A percentile compares a stretch with the other conserved stretches of the same genome.
Conservation (phyloP, 2,113 vertebrate genomes). For the Grammomys surdaster region DNA sequence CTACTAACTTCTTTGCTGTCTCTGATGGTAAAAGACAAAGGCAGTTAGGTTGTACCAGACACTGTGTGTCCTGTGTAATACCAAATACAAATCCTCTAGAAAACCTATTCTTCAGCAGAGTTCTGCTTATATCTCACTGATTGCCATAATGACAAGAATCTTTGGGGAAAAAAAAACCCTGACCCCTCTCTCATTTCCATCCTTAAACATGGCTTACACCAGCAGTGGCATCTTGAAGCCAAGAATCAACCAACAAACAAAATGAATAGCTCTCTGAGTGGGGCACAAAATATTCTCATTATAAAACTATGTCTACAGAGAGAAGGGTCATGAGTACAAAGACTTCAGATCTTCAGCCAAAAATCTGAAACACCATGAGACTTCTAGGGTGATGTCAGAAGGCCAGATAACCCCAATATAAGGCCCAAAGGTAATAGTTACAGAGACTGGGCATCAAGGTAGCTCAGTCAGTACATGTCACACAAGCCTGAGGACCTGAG, state of each 20-base stretch:
- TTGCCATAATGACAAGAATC: not conserved
- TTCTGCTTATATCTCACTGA: not conserved
- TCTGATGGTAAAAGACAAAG: not conserved
- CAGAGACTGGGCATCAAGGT: not conserved
- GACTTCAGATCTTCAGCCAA: not conserved
- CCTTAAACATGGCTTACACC: not conserved
- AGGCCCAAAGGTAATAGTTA: not conserved
- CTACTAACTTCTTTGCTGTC: not conserved
- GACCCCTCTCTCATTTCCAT: not conserved
- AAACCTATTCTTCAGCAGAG: not conserved
- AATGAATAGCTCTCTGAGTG: not conserved
- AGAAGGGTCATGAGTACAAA: not conserved
- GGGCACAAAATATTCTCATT: not conserved
- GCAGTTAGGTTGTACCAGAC: not conserved
- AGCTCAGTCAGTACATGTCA: not conserved
- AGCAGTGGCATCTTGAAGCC: not conserved
- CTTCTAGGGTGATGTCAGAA: not conserved
- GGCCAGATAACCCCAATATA: not conserved
- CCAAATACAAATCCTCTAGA: not conserved
- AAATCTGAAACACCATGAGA: not conserved
- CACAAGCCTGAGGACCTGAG: not conserved
- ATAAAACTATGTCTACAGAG: not conserved
- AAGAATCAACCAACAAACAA: constrained; percentile 1
- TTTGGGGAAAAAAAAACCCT: not conserved
- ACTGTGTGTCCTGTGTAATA: not conserved